These are phyloP conservation scores for Helicolenus hilgendorfi DNA, from an alignment of 2,797 vertebrate species.

Conservation along the genomic window DNA sequence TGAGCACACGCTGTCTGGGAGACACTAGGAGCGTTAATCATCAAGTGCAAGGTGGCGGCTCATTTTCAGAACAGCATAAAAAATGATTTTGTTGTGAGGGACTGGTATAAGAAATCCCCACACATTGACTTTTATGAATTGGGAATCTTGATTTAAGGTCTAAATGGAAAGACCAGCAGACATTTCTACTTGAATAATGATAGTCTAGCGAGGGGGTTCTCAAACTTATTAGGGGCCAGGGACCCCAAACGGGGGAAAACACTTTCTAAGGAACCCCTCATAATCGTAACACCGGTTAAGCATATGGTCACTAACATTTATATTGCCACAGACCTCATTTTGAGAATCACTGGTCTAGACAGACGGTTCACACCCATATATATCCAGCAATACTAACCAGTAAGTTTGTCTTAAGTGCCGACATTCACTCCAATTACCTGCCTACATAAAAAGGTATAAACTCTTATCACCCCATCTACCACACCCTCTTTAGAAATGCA, in stretches of 20 bases:
- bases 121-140: not conserved
- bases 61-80: not conserved
- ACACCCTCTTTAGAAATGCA: not conserved
- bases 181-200: not conserved
- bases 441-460: not conserved
- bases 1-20: slow-evolving; percentile 33
- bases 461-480: not conserved
- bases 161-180: not conserved
- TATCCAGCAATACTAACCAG: not conserved
- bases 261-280: too few species aligned
- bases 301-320: too few species aligned
- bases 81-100: not conserved
- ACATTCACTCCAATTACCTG: not conserved
- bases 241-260: not conserved
- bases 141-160: not conserved
- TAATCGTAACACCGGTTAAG: too few species aligned
- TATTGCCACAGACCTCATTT: too few species aligned
- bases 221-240: too few species aligned
- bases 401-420: not conserved
- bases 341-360: not conserved
- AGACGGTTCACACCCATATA: not conserved
- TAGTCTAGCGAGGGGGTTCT: too few species aligned
- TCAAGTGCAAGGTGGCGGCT: not conserved
- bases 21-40: slow-evolving; percentile 8
- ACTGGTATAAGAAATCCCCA: not conserved